These are phyloP conservation scores for Mohoua ochrocephala DNA, from an alignment of 2,113 vertebrate species.

Conservation along the genomic window DNA sequence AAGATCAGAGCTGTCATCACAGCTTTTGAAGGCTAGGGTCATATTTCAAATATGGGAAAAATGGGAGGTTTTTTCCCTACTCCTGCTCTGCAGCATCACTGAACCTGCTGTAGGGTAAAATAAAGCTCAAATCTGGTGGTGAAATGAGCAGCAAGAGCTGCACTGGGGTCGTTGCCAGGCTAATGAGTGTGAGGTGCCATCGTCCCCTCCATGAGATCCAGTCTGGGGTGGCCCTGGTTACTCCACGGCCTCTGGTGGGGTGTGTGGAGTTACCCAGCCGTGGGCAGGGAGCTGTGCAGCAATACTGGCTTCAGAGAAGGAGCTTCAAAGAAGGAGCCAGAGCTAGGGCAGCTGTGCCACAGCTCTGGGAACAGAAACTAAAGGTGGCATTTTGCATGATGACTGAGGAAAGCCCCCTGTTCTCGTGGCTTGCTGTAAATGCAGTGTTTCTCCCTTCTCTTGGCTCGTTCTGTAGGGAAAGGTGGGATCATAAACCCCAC, in stretches of 20 bases:
- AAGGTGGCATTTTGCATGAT: neutral
- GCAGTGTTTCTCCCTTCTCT: neutral
- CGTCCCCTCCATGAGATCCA: neutral
- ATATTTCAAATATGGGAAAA: neutral
- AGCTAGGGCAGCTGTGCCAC: neutral
- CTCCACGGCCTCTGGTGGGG: neutral
- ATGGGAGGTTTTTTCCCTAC: neutral
- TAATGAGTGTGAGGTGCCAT: neutral
- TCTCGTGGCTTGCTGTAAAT: neutral
- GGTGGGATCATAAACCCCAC: neutral
- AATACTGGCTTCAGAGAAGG: neutral
- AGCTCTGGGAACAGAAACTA: neutral
- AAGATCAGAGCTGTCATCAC: neutral
- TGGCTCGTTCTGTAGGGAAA: neutral
- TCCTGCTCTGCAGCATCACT: neutral
- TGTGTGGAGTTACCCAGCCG: fast-evolving
- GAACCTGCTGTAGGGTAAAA: neutral
- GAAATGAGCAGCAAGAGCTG: neutral
- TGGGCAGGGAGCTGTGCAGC: neutral
- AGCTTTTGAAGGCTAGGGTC: neutral
- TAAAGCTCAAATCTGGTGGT: neutral
- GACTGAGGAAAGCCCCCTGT: neutral
- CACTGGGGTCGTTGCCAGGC: neutral
- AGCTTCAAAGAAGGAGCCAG: neutral
- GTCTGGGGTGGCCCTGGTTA: neutral